Percentiles rank a stretch among this genome's conserved stretches.
These are phyloP conservation scores for Tautogolabrus adspersus DNA, from an alignment of 2,113 vertebrate species.

Conservation along the genomic window DNA sequence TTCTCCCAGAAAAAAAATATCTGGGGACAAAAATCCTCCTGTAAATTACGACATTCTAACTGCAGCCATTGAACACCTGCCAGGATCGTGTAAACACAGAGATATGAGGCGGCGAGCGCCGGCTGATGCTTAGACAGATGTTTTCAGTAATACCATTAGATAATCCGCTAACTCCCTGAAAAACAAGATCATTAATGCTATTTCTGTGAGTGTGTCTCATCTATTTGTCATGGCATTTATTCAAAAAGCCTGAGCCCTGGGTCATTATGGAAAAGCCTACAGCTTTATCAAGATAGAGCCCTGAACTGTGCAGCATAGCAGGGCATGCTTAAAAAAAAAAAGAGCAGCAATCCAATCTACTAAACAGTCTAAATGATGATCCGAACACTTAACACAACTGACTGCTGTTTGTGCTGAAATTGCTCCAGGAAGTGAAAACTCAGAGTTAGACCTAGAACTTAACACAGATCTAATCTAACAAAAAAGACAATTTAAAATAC, in stretches of 20 bases:
- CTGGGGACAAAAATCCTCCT: background rate
- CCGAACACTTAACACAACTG: slow-evolving; percentile 14
- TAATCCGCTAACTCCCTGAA: slow-evolving; percentile 79
- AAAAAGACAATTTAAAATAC: slow-evolving; percentile 34
- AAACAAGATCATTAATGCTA: slow-evolving; percentile 79
- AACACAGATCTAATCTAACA: slow-evolving; percentile 32
- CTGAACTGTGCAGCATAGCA: slow-evolving; percentile 25
- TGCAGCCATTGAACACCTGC: slow-evolving; percentile 55
- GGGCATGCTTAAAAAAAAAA: slow-evolving; percentile 39
- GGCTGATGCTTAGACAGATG: slow-evolving; percentile 77
- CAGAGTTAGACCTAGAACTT: slow-evolving; percentile 29
- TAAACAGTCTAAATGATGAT: slow-evolving; percentile 31
- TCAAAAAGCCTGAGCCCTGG: slow-evolving; percentile 56
- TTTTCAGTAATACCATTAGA: slow-evolving; percentile 79
- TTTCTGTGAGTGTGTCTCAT: slow-evolving; percentile 69
- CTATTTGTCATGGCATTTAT: slow-evolving; percentile 70
- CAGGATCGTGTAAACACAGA: slow-evolving; percentile 44
- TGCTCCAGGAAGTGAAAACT: slow-evolving; percentile 31
- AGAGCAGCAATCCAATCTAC: slow-evolving; percentile 48
- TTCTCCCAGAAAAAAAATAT: slow-evolving; percentile 28
- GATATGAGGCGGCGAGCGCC: slow-evolving; percentile 7
- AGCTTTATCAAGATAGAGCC: slow-evolving; percentile 58
- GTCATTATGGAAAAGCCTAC: slow-evolving; percentile 67
- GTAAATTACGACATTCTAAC: slow-evolving; percentile 51
- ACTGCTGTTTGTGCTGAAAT: background rate